Conservation (phyloP, 2,797 vertebrate genomes). For the Microtus obscurus region DNA sequence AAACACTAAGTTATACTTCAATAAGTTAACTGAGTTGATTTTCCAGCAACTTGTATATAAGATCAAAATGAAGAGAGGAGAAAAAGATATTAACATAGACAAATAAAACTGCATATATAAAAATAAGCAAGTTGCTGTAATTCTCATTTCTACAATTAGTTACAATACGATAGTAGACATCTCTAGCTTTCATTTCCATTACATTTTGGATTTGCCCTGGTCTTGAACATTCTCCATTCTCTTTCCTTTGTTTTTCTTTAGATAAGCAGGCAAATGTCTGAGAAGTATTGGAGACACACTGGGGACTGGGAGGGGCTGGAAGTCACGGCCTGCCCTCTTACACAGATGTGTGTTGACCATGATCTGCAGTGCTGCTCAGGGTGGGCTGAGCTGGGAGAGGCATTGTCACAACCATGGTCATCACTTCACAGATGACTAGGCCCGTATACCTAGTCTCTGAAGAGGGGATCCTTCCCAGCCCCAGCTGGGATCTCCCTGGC, state of each 20-base stretch:
- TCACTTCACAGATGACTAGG: not conserved
- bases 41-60: not conserved
- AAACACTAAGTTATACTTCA: not conserved
- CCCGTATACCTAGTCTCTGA: not conserved
- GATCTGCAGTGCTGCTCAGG: too few species aligned
- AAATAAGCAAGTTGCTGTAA: not conserved
- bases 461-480: not conserved
- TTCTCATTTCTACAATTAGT: not conserved
- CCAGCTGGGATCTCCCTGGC: not conserved
- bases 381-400: not conserved
- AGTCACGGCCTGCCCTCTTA: not conserved
- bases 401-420: too few species aligned
- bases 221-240: not conserved
- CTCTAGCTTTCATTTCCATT: not conserved
- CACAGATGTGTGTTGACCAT: not conserved
- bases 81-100: not conserved
- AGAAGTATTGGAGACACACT: rapidly evolving
- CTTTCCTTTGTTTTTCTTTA: not conserved
- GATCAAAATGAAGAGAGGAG: not conserved
- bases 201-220: not conserved
- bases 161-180: not conserved
- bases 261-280: not conserved
- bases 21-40: conserved; percentile 17
- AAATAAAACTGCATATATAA: conserved; percentile 16
- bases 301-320: not conserved